A percentile compares a stretch with the other conserved stretches of the same genome.
These are phyloP conservation scores for Lamellibrachia satsuma DNA, from an alignment of 2,888 invertebrate genomes.

Conservation along the genomic window DNA sequence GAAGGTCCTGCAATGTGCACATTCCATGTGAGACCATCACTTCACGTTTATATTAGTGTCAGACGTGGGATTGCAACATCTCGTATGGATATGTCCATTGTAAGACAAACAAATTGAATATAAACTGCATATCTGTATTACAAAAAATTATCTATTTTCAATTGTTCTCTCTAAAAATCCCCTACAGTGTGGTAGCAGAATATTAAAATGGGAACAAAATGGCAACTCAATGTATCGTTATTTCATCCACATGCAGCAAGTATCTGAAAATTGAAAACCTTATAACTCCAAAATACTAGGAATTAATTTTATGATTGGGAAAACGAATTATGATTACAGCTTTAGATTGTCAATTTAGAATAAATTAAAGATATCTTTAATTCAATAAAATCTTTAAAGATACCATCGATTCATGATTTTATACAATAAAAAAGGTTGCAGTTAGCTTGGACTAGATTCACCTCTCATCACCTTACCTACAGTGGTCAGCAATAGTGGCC, in stretches of 20 bases:
- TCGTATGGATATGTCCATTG: background rate
- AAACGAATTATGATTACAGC: background rate
- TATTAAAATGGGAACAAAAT: background rate
- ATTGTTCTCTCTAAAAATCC: background rate
- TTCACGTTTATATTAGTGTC: background rate
- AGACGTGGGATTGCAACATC: background rate
- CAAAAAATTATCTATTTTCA: background rate
- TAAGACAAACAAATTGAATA: background rate
- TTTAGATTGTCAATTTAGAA: too few relatives aligned
- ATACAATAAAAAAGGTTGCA: background rate
- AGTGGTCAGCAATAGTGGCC: constrained; percentile 52
- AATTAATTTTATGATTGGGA: background rate
- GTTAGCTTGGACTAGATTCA: background rate
- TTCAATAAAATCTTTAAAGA: background rate
- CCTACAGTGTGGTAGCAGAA: background rate
- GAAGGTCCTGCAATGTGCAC: constrained; percentile 43
- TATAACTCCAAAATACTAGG: background rate
- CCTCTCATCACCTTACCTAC: constrained; percentile 46
- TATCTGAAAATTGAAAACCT: background rate
- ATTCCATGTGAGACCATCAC: background rate
- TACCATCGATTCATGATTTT: background rate
- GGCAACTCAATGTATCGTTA: background rate
- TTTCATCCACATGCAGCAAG: background rate
- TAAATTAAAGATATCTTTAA: background rate
- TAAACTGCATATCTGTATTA: background rate